These are phyloP conservation scores for Sclerodermus sp. DNA, from an alignment of 2,888 invertebrate species.

Conservation along the genomic window DNA sequence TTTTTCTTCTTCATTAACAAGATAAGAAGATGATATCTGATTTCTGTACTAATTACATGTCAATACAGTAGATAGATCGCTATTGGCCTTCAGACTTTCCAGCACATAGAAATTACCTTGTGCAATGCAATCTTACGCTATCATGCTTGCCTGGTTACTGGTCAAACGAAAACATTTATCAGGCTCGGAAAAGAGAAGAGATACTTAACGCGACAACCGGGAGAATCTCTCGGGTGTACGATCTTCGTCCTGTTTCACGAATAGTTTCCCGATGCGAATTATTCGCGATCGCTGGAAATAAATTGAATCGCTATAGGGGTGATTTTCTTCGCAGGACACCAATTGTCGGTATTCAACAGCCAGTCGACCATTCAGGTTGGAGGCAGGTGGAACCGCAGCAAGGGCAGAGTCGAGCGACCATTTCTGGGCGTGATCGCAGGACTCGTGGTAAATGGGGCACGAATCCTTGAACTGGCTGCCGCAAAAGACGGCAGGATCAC, in stretches of 20 bases:
- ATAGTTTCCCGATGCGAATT: background rate
- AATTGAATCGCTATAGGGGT: background rate
- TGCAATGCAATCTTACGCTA: too few species aligned
- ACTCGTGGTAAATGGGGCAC: constrained; percentile 81
- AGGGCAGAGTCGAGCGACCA: constrained; percentile 72
- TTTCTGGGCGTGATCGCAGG: constrained; percentile 90
- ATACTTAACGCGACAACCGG: too few species aligned
- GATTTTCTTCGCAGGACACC: constrained; percentile 55
- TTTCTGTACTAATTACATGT: too few species aligned
- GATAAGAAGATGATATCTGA: too few species aligned
- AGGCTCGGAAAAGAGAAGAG: constrained; percentile 33
- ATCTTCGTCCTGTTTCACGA: too few species aligned
- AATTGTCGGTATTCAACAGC: constrained; percentile 86
- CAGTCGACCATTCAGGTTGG: constrained; percentile 89
- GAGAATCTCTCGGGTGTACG: too few species aligned
- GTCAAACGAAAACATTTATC: constrained; percentile 49
- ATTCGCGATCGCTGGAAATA: background rate
- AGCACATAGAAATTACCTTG: too few species aligned
- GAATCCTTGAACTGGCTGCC: constrained; percentile 83
- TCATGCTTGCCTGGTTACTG: constrained; percentile 42
- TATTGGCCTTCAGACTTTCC: too few species aligned
- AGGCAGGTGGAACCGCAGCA: constrained; percentile 74
- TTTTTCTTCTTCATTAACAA: too few species aligned
- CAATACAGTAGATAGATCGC: too few species aligned
- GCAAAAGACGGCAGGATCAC: constrained; percentile 78